Conservation (phyloP, 2,113 vertebrate genomes). For the Odocoileus virginianus region DNA sequence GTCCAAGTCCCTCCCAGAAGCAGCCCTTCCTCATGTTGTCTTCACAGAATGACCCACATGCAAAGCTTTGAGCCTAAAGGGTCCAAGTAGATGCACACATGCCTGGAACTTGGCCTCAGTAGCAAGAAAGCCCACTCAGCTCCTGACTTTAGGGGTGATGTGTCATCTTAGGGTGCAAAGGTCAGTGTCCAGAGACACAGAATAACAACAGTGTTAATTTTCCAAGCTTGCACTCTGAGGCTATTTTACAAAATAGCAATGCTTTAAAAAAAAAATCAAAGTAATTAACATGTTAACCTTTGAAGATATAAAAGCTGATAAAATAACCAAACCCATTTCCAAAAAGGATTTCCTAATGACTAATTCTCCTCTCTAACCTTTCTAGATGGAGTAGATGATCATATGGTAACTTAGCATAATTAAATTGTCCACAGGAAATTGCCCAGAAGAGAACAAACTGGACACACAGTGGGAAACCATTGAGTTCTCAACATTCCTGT, state of each 20-base stretch:
- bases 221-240: background rate
- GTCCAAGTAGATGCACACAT: fast-evolving
- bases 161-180: background rate
- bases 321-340: conserved; percentile 30
- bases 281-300: conserved; percentile 35
- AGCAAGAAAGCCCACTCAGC: background rate
- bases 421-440: conserved; percentile 40
- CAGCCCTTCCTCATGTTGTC: background rate
- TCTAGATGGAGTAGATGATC: background rate
- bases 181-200: background rate
- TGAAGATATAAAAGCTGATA: conserved; percentile 14
- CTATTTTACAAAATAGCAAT: background rate
- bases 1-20: background rate
- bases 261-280: background rate
- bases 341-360: conserved; percentile 32
- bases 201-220: background rate
- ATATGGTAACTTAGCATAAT: background rate
- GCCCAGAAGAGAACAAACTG: background rate
- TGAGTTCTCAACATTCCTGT: background rate
- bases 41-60: background rate
- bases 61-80: background rate
- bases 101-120: background rate
- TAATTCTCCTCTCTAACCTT: conserved; percentile 19
- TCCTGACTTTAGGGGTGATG: fast-evolving
- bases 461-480: background rate